A percentile compares a stretch with the other conserved stretches of the same genome.
Conservation (phyloP, 2,113 vertebrate species). For the Pedetes capensis region DNA sequence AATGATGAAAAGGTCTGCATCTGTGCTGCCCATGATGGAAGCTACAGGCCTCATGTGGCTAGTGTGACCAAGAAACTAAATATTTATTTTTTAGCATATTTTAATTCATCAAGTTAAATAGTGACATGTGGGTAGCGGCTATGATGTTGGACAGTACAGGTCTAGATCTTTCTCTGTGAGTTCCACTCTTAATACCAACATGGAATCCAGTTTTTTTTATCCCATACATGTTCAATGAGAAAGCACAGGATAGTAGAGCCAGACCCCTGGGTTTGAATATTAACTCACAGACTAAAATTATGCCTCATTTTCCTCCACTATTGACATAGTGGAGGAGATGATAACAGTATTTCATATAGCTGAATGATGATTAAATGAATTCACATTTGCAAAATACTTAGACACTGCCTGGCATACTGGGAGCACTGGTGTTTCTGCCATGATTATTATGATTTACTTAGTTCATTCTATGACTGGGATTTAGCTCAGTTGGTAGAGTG, state of each 20-base stretch:
- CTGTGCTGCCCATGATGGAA: fast-evolving
- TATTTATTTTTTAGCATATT: background rate
- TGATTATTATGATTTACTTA: background rate
- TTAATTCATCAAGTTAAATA: background rate
- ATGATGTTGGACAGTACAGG: background rate
- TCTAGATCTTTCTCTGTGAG: background rate
- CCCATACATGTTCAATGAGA: background rate
- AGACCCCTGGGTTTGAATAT: background rate
- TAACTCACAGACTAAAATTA: background rate
- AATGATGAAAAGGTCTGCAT: no score
- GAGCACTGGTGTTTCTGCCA: background rate
- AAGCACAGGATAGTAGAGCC: background rate
- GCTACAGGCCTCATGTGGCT: background rate
- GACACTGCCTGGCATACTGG: background rate
- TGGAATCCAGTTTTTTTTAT: background rate
- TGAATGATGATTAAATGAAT: background rate
- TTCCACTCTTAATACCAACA: background rate
- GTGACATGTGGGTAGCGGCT: background rate
- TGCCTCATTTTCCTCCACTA: background rate
- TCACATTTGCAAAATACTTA: background rate
- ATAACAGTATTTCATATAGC: background rate
- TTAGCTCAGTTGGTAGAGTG: no score
- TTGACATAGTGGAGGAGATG: background rate
- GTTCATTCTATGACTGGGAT: background rate
- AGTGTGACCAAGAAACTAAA: background rate